A percentile compares a stretch with the other conserved stretches of the same genome.
These are phyloP conservation scores for Zaprionus camerounensis DNA, from an alignment of 1,140 invertebrate genomes.

Conservation along the genomic window DNA sequence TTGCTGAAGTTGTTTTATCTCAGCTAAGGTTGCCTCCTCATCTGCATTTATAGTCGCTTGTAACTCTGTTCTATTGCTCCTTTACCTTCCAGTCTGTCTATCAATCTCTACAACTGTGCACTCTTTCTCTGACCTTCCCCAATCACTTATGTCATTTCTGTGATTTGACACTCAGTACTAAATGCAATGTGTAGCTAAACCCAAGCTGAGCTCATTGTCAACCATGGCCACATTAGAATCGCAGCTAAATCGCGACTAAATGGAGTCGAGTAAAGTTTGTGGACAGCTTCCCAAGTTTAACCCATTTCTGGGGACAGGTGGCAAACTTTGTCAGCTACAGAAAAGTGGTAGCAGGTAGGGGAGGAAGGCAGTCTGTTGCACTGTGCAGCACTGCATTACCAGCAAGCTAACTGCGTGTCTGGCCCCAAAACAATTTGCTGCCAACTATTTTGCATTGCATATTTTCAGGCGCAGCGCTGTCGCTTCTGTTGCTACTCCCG, in stretches of 20 bases:
- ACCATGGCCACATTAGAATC: neutral
- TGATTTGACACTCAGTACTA: neutral
- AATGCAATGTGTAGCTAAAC: neutral
- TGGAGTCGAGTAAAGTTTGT: neutral
- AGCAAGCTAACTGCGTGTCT: constrained; percentile 16
- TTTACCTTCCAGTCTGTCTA: too few species aligned
- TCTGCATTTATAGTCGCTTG: too few species aligned
- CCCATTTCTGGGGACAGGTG: neutral
- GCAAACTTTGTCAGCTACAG: neutral
- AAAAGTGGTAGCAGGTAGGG: constrained; percentile 9
- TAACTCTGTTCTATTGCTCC: too few species aligned
- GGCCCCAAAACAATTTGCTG: constrained; percentile 55
- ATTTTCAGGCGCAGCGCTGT: constrained; percentile 60
- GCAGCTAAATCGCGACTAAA: neutral
- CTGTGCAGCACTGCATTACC: constrained; percentile 44
- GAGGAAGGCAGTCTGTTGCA: neutral
- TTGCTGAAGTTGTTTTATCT: too few species aligned
- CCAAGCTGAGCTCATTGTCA: neutral
- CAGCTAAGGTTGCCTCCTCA: too few species aligned
- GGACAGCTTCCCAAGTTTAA: neutral
- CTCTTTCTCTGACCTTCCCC: too few species aligned
- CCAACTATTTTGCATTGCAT: constrained; percentile 59
- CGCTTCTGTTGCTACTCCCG: neutral
- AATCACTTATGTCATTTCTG: too few species aligned
- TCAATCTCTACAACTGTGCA: too few species aligned